phyloP scores from a whole-genome alignment of 2,888 invertebrate genomes.

The Galerucella pusilla region DNA sequence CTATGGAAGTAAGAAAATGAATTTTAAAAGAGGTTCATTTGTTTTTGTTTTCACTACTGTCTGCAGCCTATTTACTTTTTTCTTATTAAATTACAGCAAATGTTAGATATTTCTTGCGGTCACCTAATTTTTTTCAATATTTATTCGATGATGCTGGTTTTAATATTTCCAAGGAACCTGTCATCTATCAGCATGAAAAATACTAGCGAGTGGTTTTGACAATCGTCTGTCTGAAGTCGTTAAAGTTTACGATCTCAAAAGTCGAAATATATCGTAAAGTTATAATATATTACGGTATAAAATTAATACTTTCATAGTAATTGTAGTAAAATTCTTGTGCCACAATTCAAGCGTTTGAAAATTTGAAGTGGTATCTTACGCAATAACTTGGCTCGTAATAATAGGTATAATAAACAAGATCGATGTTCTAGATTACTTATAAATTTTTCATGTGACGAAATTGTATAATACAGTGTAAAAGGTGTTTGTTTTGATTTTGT shows the following conservation, averaged over 20 bases:
- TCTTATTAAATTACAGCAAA: neutral
- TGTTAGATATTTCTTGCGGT: neutral
- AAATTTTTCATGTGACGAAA: too few species aligned
- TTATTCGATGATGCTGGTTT: neutral
- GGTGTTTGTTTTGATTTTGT: too few species aligned
- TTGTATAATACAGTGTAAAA: too few species aligned
- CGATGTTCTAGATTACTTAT: neutral
- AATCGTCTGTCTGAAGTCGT: slow-evolving; percentile 27
- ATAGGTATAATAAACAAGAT: slow-evolving; percentile 9
- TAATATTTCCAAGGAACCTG: slow-evolving; percentile 1
- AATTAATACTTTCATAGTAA: slow-evolving; percentile 38
- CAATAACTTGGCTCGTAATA: slow-evolving; percentile 26
- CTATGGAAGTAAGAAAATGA: too few species aligned
- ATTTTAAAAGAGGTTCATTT: too few species aligned
- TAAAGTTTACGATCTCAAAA: slow-evolving; percentile 34
- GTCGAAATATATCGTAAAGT: slow-evolving; percentile 38
- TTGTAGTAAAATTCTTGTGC: slow-evolving; percentile 36
- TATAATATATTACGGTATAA: slow-evolving; percentile 36
- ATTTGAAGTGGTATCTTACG: slow-evolving; percentile 28
- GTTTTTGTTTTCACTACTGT: too few species aligned
- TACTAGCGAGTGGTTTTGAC: slow-evolving; percentile 13
- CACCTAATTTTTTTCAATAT: neutral
- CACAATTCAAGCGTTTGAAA: slow-evolving; percentile 30
- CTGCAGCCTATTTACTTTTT: neutral
- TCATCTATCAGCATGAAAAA: slow-evolving; percentile 13